These are phyloP conservation scores for Bos javanicus DNA, from an alignment of 2,113 vertebrate genomes.

Conservation along the genomic window DNA sequence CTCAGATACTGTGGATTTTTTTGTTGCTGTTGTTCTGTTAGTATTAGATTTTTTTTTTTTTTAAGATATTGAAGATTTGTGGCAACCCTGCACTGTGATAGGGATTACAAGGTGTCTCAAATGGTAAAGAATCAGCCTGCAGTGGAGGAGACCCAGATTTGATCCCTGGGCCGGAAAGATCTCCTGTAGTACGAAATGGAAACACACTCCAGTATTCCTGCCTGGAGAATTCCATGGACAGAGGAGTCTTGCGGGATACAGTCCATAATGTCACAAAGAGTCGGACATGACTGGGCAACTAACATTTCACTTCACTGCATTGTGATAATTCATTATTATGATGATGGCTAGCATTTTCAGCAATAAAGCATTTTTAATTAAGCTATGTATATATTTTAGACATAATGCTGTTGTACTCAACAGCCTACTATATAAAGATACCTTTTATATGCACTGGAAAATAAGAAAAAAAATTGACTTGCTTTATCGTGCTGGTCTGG, in stretches of 20 bases:
- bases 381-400: neutral
- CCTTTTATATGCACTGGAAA: neutral
- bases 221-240: neutral
- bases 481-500: neutral
- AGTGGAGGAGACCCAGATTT: neutral
- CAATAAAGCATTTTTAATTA: neutral
- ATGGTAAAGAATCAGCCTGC: neutral
- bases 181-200: neutral
- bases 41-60: neutral
- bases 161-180: neutral
- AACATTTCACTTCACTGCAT: neutral
- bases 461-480: neutral
- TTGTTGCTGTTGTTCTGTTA: neutral
- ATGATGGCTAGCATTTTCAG: neutral
- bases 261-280: neutral
- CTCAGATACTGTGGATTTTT: neutral
- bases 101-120: neutral
- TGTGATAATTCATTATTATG: neutral
- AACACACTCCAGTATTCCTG: neutral
- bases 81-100: neutral
- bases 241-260: neutral
- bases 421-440: neutral
- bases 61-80: neutral
- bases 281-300: fast-evolving
- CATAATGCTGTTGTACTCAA: neutral